Percentiles rank a stretch among this genome's conserved stretches.
Evolutionary conservation across 2,797 vertebrate species (phyloP).

Genomic region (Picus viridis): DNA sequence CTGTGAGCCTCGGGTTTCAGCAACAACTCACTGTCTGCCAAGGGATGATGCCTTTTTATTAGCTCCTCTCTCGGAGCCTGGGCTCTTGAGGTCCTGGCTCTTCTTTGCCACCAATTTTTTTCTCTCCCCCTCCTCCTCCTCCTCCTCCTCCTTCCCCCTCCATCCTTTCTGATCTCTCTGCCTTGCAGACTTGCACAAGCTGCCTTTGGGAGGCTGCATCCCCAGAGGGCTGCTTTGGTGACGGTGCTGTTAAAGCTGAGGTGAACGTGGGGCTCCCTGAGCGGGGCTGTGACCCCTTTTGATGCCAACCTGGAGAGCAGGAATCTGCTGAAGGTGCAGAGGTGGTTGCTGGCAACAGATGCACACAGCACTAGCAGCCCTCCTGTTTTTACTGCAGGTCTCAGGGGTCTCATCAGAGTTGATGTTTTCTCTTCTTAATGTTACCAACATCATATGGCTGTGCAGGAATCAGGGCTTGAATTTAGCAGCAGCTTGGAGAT

Average conservation of each 20-base stretch:
- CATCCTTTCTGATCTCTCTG: neutral
- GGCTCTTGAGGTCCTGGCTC: neutral
- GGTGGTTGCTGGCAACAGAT: constrained; percentile 18
- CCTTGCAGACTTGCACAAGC: neutral
- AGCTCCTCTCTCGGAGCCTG: neutral
- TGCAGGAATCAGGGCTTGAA: neutral
- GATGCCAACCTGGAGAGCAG: neutral
- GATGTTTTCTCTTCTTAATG: constrained; percentile 21
- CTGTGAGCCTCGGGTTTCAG: constrained; percentile 3
- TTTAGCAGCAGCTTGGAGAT: neutral
- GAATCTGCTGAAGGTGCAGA: neutral
- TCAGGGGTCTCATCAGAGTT: constrained; percentile 23
- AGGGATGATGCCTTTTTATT: constrained; percentile 27
- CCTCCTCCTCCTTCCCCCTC: neutral
- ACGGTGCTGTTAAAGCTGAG: neutral
- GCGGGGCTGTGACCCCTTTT: neutral
- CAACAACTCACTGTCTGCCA: neutral
- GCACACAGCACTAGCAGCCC: neutral
- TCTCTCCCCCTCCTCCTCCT: neutral
- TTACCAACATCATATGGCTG: neutral
- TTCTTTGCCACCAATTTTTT: neutral
- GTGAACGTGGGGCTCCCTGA: neutral
- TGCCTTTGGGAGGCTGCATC: rapidly evolving
- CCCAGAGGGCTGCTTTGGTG: neutral
- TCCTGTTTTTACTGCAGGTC: constrained; percentile 16